Conservation (phyloP, 1,140 invertebrate species). For the Coelopa frigida region DNA sequence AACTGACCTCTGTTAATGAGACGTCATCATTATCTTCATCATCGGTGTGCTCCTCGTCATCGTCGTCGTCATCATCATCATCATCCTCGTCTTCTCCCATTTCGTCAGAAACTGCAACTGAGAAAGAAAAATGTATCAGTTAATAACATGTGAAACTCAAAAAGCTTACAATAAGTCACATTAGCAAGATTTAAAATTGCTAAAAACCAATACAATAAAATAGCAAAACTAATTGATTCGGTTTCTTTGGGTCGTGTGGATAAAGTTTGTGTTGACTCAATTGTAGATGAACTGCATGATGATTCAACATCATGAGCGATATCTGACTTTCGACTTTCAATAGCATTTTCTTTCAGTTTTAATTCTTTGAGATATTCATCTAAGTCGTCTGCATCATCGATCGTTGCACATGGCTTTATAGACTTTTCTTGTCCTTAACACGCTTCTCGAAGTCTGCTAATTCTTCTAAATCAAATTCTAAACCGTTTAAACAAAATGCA, state of each 20-base stretch:
- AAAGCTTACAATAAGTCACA: slow-evolving; percentile 41
- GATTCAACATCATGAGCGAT: no score
- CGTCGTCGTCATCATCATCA: slow-evolving; percentile 21
- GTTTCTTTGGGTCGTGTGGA: no score
- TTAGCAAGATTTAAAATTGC: slow-evolving; percentile 41
- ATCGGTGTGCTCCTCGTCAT: slow-evolving; percentile 13
- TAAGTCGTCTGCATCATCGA: slow-evolving; percentile 35
- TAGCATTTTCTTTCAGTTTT: slow-evolving; percentile 30
- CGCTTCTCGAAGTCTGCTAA: slow-evolving; percentile 39
- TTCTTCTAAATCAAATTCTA: slow-evolving; percentile 45
- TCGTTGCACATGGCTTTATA: slow-evolving; percentile 17
- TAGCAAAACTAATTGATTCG: slow-evolving; percentile 28
- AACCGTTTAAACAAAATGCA: slow-evolving; percentile 42
- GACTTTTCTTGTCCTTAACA: slow-evolving; percentile 34
- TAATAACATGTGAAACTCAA: slow-evolving; percentile 7
- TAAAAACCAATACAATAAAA: slow-evolving; percentile 43
- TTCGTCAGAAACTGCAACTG: slow-evolving; percentile 26
- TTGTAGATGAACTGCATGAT: no score
- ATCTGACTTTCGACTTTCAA: no score
- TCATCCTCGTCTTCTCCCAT: slow-evolving; percentile 22
- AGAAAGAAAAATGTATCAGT: slow-evolving; percentile 8
- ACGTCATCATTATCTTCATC: slow-evolving; percentile 42
- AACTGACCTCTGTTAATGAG: slow-evolving; percentile 51
- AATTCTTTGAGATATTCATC: slow-evolving; percentile 42
- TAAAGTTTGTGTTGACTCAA: no score